Evolutionary conservation across 2,797 vertebrate genomes (phyloP).

Genomic region (Sebastes paucispinis): DNA sequence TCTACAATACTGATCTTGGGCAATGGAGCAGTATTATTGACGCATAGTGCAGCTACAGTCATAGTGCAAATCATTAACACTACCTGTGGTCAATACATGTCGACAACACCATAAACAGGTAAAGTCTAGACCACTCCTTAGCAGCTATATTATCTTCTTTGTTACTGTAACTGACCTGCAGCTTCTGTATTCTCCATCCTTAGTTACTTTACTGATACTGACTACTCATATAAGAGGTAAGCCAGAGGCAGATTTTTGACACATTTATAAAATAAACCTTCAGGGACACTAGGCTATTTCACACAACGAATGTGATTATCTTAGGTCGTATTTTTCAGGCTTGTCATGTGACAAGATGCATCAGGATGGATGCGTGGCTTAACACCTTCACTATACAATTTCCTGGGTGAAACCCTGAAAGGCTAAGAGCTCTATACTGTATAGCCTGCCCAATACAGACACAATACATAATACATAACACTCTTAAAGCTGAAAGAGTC

Average conservation of each 20-base stretch:
- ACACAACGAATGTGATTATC: background rate
- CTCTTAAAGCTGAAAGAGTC: background rate
- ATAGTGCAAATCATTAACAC: slow-evolving; percentile 23
- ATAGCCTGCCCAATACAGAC: background rate
- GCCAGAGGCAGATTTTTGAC: background rate
- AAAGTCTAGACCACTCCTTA: background rate
- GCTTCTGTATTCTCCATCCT: background rate
- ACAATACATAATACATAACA: background rate
- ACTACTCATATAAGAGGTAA: background rate
- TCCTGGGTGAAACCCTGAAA: background rate
- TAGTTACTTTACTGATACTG: background rate
- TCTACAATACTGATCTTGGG: background rate
- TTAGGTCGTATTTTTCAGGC: background rate
- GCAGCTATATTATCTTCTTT: background rate
- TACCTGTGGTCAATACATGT: slow-evolving; percentile 16
- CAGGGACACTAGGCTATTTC: background rate
- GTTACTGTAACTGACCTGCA: background rate
- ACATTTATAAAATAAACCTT: background rate
- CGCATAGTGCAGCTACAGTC: background rate
- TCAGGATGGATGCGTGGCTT: background rate
- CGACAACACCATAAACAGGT: slow-evolving; percentile 5
- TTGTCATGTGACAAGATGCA: background rate
- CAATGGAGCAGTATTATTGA: slow-evolving; percentile 17
- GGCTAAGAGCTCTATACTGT: background rate
- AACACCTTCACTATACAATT: background rate